Evolutionary conservation across 2,797 vertebrate species (phyloP).

Genomic region (Gambusia yucatana): DNA sequence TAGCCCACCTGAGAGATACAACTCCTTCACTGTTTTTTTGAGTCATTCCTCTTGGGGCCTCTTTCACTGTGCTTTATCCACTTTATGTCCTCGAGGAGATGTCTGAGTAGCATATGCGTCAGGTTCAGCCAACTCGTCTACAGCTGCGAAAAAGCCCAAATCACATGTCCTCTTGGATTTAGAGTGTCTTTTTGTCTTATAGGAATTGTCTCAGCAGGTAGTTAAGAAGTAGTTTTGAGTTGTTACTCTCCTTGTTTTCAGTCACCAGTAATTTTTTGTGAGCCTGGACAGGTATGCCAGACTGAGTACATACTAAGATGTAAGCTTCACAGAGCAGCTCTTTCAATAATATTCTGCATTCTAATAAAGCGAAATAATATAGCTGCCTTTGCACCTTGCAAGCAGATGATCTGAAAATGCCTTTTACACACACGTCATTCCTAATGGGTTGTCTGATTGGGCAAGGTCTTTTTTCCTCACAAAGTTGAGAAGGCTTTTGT

Average conservation of each 20-base stretch:
- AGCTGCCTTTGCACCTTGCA: not conserved
- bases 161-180: conserved; percentile 52
- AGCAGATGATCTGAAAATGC: not conserved
- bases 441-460: not conserved
- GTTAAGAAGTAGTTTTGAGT: conserved; percentile 38
- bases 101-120: conserved; percentile 37
- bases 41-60: conserved; percentile 22
- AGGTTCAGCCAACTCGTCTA: conserved; percentile 42
- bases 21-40: conserved; percentile 35
- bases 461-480: not conserved
- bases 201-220: conserved; percentile 38
- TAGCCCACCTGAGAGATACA: conserved; percentile 36
- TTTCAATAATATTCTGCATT: conserved; percentile 33
- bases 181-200: conserved; percentile 29
- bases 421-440: not conserved
- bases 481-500: not conserved
- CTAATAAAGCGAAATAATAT: not conserved
- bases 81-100: conserved; percentile 41
- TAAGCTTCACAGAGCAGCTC: conserved; percentile 36
- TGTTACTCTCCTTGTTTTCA: conserved; percentile 43
- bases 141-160: conserved; percentile 42
- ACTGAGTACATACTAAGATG: conserved; percentile 25
- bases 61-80: conserved; percentile 32
- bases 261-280: conserved; percentile 21
- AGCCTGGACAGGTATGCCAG: conserved; percentile 44